Percentiles rank a stretch among this genome's conserved stretches.
Conservation (phyloP, 1,140 invertebrate species). For the Drosophila setifemur region DNA sequence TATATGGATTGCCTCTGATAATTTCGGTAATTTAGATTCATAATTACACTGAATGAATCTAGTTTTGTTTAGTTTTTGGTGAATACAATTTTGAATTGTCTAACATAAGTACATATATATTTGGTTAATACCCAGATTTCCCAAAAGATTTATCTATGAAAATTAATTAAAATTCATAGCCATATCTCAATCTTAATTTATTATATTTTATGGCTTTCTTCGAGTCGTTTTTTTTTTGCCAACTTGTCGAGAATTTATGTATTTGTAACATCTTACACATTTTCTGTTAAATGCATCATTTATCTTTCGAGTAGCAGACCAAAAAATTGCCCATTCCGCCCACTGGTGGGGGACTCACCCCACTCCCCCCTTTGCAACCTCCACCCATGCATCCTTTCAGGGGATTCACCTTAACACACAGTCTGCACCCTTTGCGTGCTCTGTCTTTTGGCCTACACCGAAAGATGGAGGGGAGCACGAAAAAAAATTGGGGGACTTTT, state of each 20-base stretch:
- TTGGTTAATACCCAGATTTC: too few relatives aligned
- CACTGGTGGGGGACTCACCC: too few relatives aligned
- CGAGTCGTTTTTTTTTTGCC: not conserved
- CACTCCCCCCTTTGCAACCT: not conserved
- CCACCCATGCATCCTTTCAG: not conserved
- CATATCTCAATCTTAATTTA: constrained; percentile 31
- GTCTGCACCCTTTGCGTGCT: constrained; percentile 38
- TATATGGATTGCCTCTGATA: too few relatives aligned
- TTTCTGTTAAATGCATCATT: constrained; percentile 75
- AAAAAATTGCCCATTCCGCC: too few relatives aligned
- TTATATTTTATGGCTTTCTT: not conserved
- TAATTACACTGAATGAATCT: too few relatives aligned
- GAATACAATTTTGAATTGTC: too few relatives aligned
- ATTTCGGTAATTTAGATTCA: too few relatives aligned
- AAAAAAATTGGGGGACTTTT: not conserved
- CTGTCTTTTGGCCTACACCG: constrained; percentile 32
- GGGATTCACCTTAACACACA: constrained; percentile 40
- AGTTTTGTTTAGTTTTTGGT: too few relatives aligned
- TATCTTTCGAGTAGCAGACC: constrained; percentile 54
- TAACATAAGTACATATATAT: too few relatives aligned
- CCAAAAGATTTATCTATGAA: too few relatives aligned
- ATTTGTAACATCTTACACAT: constrained; percentile 71
- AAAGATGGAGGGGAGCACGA: not conserved
- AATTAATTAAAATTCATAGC: constrained; percentile 16
- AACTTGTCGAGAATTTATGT: constrained; percentile 66